These are phyloP conservation scores for Tethya wilhelma DNA, from an alignment of 37 sponge, comb jelly and placozoan species.

Conservation along the genomic window DNA sequence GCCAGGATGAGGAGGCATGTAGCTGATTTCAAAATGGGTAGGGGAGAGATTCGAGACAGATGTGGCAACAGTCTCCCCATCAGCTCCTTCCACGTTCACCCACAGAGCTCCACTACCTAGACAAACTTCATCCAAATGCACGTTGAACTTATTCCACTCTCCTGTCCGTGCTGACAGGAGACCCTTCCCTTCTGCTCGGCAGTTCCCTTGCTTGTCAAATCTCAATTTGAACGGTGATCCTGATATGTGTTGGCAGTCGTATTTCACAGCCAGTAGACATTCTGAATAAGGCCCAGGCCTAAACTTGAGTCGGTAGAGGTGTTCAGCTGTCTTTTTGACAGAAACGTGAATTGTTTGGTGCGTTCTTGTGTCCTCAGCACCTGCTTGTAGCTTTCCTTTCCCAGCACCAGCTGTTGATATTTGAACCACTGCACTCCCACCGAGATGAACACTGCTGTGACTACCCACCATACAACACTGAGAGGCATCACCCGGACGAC, in stretches of 20 bases:
- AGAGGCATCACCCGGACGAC: constrained; percentile 42
- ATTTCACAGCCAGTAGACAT: constrained; percentile 53
- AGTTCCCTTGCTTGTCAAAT: constrained; percentile 15
- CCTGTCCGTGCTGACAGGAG: constrained; percentile 41
- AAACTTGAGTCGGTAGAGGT: constrained; percentile 30
- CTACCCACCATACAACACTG: constrained; percentile 51
- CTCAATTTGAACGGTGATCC: constrained; percentile 79
- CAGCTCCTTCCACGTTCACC: not conserved
- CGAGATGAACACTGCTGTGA: constrained; percentile 16
- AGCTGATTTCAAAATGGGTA: not conserved
- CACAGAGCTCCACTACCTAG: not conserved
- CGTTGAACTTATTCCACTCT: constrained; percentile 29
- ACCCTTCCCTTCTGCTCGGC: constrained; percentile 72
- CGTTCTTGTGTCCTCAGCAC: constrained; percentile 18
- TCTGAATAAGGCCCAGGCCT: constrained; percentile 17
- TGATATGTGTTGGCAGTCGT: constrained; percentile 58
- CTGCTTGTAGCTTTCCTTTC: constrained; percentile 36
- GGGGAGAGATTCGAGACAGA: not conserved
- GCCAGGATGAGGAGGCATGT: constrained; percentile 33
- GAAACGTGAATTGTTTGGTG: constrained; percentile 9
- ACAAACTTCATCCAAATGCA: constrained; percentile 35
- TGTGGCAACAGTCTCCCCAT: not conserved
- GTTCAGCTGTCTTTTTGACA: constrained; percentile 5
- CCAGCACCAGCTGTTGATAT: constrained; percentile 65
- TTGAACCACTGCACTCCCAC: constrained; percentile 17